These are phyloP conservation scores for Gymnosoma rotundatum DNA, from an alignment of 2,888 invertebrate genomes.

Conservation along the genomic window DNA sequence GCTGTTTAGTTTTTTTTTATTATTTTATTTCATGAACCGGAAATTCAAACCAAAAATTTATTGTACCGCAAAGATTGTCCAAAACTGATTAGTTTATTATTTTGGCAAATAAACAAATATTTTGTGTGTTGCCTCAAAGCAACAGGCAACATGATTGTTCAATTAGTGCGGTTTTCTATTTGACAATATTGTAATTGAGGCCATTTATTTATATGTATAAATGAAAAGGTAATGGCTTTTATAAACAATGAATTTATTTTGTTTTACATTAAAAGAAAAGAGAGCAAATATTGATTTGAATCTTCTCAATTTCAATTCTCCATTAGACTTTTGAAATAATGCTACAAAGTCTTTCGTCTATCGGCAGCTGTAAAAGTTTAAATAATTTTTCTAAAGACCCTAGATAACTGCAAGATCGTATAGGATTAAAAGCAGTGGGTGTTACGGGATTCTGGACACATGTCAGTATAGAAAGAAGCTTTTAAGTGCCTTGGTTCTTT, in stretches of 20 bases:
- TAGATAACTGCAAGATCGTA: too few relatives aligned
- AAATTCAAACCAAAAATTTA: constrained; percentile 61
- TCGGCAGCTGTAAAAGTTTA: too few relatives aligned
- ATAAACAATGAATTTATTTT: too few relatives aligned
- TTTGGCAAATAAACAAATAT: constrained; percentile 49
- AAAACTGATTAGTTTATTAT: constrained; percentile 57
- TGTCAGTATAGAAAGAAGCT: too few relatives aligned
- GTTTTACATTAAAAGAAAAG: neutral
- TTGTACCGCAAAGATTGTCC: constrained; percentile 65
- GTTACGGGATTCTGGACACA: too few relatives aligned
- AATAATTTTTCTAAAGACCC: too few relatives aligned
- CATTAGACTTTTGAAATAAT: too few relatives aligned
- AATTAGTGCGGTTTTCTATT: constrained; percentile 71
- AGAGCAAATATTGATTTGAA: constrained; percentile 1
- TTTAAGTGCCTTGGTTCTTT: too few relatives aligned
- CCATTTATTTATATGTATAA: constrained; percentile 21
- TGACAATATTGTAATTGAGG: constrained; percentile 62
- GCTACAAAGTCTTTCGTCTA: too few relatives aligned
- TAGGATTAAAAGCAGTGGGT: too few relatives aligned
- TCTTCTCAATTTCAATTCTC: constrained; percentile 6
- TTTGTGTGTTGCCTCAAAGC: neutral
- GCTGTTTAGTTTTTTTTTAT: neutral
- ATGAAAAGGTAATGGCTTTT: neutral
- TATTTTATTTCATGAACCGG: constrained; percentile 47
- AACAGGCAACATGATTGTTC: constrained; percentile 62